phyloP scores from a whole-genome alignment of 2,797 vertebrate genomes.

The Crypturellus tataupa region DNA sequence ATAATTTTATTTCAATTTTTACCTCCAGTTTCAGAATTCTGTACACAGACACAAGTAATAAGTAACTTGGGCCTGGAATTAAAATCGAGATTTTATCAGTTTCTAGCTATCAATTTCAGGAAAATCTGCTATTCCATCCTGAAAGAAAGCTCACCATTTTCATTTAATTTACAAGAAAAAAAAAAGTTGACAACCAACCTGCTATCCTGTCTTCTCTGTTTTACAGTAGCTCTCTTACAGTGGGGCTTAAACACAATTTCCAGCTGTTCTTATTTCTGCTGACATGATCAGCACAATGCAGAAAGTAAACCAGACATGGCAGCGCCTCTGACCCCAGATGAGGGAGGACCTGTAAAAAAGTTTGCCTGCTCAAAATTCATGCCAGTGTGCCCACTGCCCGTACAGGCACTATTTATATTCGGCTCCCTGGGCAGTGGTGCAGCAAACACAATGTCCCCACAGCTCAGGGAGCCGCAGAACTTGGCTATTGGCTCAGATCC shows the following conservation, averaged over 20 bases:
- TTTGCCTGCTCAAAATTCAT: not conserved
- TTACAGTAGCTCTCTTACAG: not conserved
- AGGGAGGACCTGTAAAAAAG: constrained; percentile 9
- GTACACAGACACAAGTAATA: not conserved
- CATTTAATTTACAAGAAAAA: not conserved
- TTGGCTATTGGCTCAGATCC: not conserved
- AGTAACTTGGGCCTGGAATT: not conserved
- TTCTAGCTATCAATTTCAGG: not conserved
- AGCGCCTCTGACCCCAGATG: constrained; percentile 3
- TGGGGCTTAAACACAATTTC: not conserved
- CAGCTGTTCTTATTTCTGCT: constrained; percentile 37
- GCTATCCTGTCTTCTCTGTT: not conserved
- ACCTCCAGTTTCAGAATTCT: constrained; percentile 1
- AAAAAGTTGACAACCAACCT: not conserved
- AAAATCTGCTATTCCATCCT: not conserved
- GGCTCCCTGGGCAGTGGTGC: not conserved
- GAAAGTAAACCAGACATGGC: constrained; percentile 23
- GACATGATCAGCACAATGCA: constrained; percentile 1
- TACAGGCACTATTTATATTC: constrained; percentile 29
- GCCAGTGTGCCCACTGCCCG: not conserved
- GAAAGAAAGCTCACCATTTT: not conserved
- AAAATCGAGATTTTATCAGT: not conserved
- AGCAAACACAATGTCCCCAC: not conserved
- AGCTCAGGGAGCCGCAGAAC: constrained; percentile 10
- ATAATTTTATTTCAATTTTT: not conserved